A percentile compares a stretch with the other conserved stretches of the same genome.
Evolutionary conservation across 2,797 vertebrate species (phyloP).

Genomic region (Pitangus sulphuratus): DNA sequence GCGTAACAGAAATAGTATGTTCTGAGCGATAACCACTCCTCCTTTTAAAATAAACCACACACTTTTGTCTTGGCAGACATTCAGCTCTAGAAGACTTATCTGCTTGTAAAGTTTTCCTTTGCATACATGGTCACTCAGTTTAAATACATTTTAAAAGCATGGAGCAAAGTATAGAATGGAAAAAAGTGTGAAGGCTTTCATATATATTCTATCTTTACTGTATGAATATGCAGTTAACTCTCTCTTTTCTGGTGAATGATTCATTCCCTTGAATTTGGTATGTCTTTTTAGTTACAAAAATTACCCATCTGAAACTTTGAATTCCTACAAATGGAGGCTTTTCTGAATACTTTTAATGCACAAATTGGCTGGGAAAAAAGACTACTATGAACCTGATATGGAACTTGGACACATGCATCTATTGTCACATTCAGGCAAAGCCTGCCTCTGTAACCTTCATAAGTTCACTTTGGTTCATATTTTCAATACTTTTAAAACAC

Average conservation of each 20-base stretch:
- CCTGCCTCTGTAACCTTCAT: background rate
- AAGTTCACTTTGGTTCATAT: background rate
- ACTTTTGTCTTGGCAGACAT: constrained; percentile 45
- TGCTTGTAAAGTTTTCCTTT: constrained; percentile 66
- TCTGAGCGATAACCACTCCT: constrained; percentile 52
- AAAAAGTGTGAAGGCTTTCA: constrained; percentile 25
- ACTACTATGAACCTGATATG: background rate
- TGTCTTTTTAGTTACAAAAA: background rate
- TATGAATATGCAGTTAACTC: background rate
- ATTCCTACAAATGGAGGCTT: background rate
- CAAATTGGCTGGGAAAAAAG: background rate
- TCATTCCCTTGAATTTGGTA: background rate
- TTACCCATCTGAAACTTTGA: background rate
- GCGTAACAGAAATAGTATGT: background rate
- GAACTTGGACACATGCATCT: rapidly evolving
- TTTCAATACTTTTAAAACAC: background rate
- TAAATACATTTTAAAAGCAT: constrained; percentile 23
- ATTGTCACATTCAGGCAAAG: background rate
- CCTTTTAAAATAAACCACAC: constrained; percentile 58
- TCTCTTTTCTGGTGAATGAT: background rate
- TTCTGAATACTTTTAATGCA: background rate
- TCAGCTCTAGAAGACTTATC: constrained; percentile 53
- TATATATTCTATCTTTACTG: background rate
- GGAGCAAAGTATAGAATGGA: constrained; percentile 17
- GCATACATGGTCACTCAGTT: constrained; percentile 1